Evolutionary conservation across 2,113 vertebrate species (phyloP).

Genomic region (Coptodon rendalli): DNA sequence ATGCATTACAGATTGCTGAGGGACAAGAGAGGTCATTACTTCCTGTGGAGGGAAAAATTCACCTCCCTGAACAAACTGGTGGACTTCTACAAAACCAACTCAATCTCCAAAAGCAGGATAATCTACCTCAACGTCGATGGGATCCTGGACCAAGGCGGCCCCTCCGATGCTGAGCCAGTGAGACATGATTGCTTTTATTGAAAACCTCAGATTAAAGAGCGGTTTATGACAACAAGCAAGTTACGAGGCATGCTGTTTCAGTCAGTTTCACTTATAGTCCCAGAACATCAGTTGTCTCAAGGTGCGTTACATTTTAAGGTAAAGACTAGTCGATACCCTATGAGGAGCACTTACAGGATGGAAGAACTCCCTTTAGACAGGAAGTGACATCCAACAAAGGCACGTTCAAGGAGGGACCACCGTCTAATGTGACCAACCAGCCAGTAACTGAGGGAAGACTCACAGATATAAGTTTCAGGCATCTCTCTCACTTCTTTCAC

Average conservation of each 20-base stretch:
- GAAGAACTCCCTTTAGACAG: neutral
- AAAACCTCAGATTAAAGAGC: neutral
- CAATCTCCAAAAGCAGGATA: constrained; percentile 88
- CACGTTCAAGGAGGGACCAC: rapidly evolving
- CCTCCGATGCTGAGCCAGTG: neutral
- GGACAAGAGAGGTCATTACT: constrained; percentile 86
- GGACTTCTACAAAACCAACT: constrained; percentile 84
- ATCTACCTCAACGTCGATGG: constrained; percentile 80
- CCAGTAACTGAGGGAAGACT: neutral
- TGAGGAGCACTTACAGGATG: rapidly evolving
- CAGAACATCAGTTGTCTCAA: neutral
- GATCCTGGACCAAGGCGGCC: constrained; percentile 40
- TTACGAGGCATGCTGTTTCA: rapidly evolving
- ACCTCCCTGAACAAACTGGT: constrained; percentile 90
- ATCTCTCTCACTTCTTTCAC: neutral
- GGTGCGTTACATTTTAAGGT: neutral
- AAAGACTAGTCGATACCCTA: neutral
- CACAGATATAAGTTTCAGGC: neutral
- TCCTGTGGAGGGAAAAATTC: constrained; percentile 94
- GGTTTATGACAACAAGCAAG: neutral
- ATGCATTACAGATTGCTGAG: constrained; percentile 97
- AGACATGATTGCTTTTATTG: neutral
- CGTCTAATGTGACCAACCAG: rapidly evolving
- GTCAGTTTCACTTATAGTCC: neutral
- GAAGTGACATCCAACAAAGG: neutral